Base-by-base conservation (phyloP, 2,113 vertebrate species). In the Gadus chalcogrammus region DNA sequence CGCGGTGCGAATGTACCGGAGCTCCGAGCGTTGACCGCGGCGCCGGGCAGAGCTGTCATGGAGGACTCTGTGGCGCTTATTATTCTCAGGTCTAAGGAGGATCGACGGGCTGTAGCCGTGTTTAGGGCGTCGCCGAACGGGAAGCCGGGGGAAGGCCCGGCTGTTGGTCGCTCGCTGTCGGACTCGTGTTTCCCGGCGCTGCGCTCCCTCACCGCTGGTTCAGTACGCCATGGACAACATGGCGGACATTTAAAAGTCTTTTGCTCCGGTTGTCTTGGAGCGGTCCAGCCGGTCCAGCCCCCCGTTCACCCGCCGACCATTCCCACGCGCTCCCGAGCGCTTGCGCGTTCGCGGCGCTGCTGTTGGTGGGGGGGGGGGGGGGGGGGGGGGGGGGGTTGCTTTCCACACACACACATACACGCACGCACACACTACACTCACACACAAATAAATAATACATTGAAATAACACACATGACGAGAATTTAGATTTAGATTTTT, bases 221-320 rank as follows among this genome's bases (percentile, higher is more conserved):
- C 95, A 98, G 92, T 94, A 94, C 95, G 96, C 96, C 96, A 95
- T 95, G 94, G 94, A 93, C 95, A 98, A 98, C 96, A 98, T 98
- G 96, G 96, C 96, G 95, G 96, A 98, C 96, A 98, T 98, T 97
- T 98, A 96, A 96, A 91, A 91, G 87, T 93, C 88, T 90, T 88
- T 87, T 93, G 95, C 94, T 93, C 90, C 91, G 94, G 94, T 85
- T 94, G 89, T 94, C 94, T 95, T 94, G 92, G 88, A 91, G 88
- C 42, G 42, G 31, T 35, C 31, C 31, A 35, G 6, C 31, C 31
- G 31, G 31, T 35, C 31, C 31, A 35, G 6, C 31, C 31, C 31
- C 31, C 31, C 4, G 31, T 35, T 35, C 31, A 35, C 31, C 31
- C 31, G 31, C 31, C 31, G 31, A 94, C 95, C 95, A 96, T 95